phyloP scores from a whole-genome alignment of 2,797 vertebrate genomes.

The Myotis findleyi region DNA sequence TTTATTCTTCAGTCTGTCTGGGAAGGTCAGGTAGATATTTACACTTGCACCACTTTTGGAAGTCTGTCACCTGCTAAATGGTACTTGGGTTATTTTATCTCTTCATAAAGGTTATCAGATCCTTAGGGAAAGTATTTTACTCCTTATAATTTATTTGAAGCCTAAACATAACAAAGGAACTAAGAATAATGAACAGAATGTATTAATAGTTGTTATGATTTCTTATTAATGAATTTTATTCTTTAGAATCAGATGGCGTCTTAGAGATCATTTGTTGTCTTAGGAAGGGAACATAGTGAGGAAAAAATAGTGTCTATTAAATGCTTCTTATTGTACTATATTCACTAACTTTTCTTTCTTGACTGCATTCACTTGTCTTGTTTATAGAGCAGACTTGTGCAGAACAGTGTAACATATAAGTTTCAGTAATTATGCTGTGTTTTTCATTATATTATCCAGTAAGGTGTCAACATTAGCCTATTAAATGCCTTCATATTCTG shows the following conservation, averaged over 20 bases:
- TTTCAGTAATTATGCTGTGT: neutral
- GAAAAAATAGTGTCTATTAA: neutral
- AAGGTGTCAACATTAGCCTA: neutral
- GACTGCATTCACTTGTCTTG: neutral
- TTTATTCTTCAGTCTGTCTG: neutral
- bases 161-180: neutral
- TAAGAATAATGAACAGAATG: neutral
- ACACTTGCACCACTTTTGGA: neutral
- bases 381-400: neutral
- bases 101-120: neutral
- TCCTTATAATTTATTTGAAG: conserved; percentile 7
- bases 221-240: neutral
- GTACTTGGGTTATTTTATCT: neutral
- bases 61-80: neutral
- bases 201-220: neutral
- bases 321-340: neutral
- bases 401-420: neutral
- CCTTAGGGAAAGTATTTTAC: neutral
- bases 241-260: neutral
- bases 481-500: neutral
- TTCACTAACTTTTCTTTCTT: neutral
- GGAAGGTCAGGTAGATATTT: neutral
- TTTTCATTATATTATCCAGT: neutral
- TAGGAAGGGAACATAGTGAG: neutral
- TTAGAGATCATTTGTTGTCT: neutral